Percentiles rank a stretch among this genome's conserved stretches.
Evolutionary conservation across 2,113 vertebrate species (phyloP).

Genomic region (Tragelaphus imberbis): DNA sequence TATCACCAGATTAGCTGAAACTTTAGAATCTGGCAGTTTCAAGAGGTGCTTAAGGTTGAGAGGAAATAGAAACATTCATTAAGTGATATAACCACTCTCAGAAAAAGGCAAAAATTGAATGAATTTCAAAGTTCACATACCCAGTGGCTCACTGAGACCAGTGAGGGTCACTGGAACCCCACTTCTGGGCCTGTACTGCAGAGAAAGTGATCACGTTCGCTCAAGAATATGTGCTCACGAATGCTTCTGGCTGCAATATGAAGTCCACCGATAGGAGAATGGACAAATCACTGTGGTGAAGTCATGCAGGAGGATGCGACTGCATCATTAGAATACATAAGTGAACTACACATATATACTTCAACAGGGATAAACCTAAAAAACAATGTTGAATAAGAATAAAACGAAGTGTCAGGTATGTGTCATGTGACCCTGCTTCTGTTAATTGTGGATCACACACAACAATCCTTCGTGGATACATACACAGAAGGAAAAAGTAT

Average conservation of each 20-base stretch:
- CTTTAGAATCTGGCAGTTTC: neutral
- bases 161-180: neutral
- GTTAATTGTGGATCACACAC: neutral
- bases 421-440: neutral
- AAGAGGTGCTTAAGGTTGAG: neutral
- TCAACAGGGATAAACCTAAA: neutral
- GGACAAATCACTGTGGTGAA: rapidly evolving
- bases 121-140: neutral
- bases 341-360: too few species aligned
- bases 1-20: neutral
- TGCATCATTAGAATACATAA: neutral
- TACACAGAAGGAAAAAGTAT: neutral
- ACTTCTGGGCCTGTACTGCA: neutral
- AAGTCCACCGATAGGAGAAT: neutral
- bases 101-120: neutral
- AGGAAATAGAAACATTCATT: neutral
- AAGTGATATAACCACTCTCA: neutral
- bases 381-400: neutral
- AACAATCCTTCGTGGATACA: neutral
- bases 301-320: too few species aligned
- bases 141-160: neutral
- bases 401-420: neutral
- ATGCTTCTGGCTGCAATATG: rapidly evolving
- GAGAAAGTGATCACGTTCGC: rapidly evolving
- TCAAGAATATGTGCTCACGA: neutral